Base-by-base conservation (phyloP, 2,113 vertebrate species). In the Gavia stellata region DNA sequence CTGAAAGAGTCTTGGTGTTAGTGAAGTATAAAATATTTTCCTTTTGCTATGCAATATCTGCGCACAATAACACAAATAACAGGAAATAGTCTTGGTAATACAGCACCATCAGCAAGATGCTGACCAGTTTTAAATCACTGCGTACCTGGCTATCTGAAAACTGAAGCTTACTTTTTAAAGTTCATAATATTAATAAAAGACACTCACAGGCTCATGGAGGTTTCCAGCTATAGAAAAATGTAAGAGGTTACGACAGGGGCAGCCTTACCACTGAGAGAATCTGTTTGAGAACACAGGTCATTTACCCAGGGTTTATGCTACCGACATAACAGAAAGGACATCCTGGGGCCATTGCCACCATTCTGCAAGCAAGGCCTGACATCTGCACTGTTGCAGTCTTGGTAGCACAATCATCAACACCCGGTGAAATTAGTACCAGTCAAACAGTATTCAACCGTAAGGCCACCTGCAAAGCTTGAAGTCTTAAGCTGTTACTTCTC, bases 21-120 rank as follows among this genome's bases (percentile, higher is more conserved):
- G 55, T 58, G 71, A 97, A 92, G 61, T 81, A 92, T 47, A 83
- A 80, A 94, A 92, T 65, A 63, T 40, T 67, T 97, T 72, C 44
- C 56, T 87, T 94, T 84, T 80, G 63, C 75, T 91, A 53, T 75
- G 71, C 90, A 94, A 81, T 67, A 66, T 49, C 15, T 72, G 70
- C 4, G 1, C 8, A 87, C 10, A 78, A 6, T 25, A 84, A 90
- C 7, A 29, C 44, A 95, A 95, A 96, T 74, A 80, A 95, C 47
- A 73, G 87, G 67, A 90, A 84, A 82, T 78, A 75, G 31, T 83
- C 77, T 25, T 72, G 49, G 25, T 82, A 61, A 74, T 36, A 50
- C 3, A 72, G 56, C 62, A 65, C 29, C 31, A 72, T 9, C 18
- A 36, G 47, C 70, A 65, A 70, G 50, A 45, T 19, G 20, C 38